Base-by-base conservation (phyloP, 2,888 invertebrate genomes). In the Pyrocoelia pectoralis region DNA sequence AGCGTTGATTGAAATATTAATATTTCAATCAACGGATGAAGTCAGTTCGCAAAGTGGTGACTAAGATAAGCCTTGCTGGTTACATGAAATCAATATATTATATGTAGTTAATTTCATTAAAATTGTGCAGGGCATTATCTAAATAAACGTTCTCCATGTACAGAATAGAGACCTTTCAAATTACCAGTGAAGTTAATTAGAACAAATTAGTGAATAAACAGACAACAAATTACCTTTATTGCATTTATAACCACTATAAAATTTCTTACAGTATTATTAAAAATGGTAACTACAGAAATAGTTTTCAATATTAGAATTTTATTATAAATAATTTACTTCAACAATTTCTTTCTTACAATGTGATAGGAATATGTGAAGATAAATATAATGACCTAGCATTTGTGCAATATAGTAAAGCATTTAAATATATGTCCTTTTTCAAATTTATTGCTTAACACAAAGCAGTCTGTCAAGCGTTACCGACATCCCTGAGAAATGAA, bases 191-290 rank as follows among this genome's bases (percentile, higher is more conserved):
- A n/a, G n/a, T n/a, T n/a, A n/a, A n/a, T n/a, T n/a, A n/a, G n/a
- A n/a, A n/a, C n/a, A n/a, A n/a, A n/a, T n/a, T n/a, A 43, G 9
- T 6, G 17, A 43, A 43, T 15, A 24, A 49, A 49, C n/a, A 2
- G 18, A 17, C 19, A 49, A 49, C 24, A 53, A 66, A 62, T 52
- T 60, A 64, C 41, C 41, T 67, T 65, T 65, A 65, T 68, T 68
- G 10, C 54, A 67, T 57, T 60, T 66, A 65, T 68, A 66, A 55
- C 54, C 60, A 55, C 68, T 68, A 68, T 68, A 68, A 68, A 68
- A 68, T 65, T 66, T 51, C 40, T 57, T 57, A 57, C 51, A 61
- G 49, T 33, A 52, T 56, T 57, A 62, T 56, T 62, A 56, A 57
- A 62, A 62, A 56, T 62, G 62, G 62, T 62, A 62, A 62, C 62